These are phyloP conservation scores for Bombus balteatus DNA, from an alignment of 1,140 invertebrate species.

Conservation along the genomic window DNA sequence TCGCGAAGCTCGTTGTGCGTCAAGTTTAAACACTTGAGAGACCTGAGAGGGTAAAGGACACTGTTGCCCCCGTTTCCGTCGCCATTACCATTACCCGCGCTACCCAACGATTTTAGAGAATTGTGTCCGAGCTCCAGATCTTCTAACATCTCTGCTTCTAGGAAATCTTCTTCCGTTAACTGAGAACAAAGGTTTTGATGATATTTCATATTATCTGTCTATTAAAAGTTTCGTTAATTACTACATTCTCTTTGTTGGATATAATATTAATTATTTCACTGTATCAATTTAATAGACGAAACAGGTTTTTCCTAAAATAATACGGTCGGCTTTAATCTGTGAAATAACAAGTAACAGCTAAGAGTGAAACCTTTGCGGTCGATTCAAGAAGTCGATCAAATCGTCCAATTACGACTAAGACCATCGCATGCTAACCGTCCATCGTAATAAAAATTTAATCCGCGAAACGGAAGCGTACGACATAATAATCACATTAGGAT, in stretches of 20 bases:
- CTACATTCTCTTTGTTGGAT: neutral
- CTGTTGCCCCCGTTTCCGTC: slow-evolving; percentile 83
- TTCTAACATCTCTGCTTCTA: slow-evolving; percentile 86
- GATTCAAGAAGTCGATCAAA: slow-evolving; percentile 3
- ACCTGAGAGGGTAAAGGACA: slow-evolving; percentile 87
- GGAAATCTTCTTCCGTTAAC: slow-evolving; percentile 89
- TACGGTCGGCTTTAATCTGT: neutral
- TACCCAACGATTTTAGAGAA: slow-evolving; percentile 85
- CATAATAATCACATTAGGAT: slow-evolving; percentile 71
- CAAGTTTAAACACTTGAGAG: slow-evolving; percentile 87
- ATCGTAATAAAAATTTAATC: slow-evolving; percentile 63
- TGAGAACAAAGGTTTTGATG: slow-evolving; percentile 70
- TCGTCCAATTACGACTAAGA: slow-evolving; percentile 24
- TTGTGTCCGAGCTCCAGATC: slow-evolving; percentile 88
- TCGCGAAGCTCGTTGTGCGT: slow-evolving; percentile 89
- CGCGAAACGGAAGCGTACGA: slow-evolving; percentile 65
- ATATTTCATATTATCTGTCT: neutral
- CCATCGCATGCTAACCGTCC: slow-evolving; percentile 38
- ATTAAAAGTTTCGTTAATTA: neutral
- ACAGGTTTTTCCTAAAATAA: neutral
- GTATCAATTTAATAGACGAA: neutral
- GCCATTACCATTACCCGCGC: slow-evolving; percentile 65
- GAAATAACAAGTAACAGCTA: neutral
- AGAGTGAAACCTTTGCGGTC: neutral
- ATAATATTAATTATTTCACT: too few relatives aligned